Evolutionary conservation across 2,113 vertebrate genomes (phyloP).

Genomic region (Leptobrachium ailaonicum): DNA sequence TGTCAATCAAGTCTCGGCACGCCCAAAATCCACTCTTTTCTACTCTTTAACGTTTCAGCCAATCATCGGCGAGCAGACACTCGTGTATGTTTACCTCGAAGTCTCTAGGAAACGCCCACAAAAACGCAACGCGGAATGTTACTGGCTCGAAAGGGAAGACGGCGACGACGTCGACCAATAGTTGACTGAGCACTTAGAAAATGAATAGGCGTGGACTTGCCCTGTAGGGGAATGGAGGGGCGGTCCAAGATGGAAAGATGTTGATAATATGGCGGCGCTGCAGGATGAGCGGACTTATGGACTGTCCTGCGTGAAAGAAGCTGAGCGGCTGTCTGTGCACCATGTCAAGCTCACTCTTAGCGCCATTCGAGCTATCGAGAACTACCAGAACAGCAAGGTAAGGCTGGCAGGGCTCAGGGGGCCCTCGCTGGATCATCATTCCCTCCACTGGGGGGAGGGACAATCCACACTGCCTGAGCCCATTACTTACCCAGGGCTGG

Average conservation of each 20-base stretch:
- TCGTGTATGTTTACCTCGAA: background rate
- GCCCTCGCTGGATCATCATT: background rate
- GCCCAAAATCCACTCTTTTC: background rate
- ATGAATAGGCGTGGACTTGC: background rate
- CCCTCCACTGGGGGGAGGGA: no score
- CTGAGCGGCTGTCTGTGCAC: slow-evolving; percentile 86
- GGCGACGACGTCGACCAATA: background rate
- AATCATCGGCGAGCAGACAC: slow-evolving; percentile 7
- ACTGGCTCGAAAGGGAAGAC: background rate
- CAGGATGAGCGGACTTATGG: slow-evolving; percentile 93
- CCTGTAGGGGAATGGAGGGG: background rate
- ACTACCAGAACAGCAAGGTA: slow-evolving; percentile 86
- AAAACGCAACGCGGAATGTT: no score
- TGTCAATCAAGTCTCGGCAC: background rate
- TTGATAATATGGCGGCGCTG: slow-evolving; percentile 97
- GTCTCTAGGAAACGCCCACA: no score
- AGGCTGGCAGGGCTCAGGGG: background rate
- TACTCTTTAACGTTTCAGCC: slow-evolving; percentile 22
- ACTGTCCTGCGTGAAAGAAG: slow-evolving; percentile 93
- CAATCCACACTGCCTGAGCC: no score
- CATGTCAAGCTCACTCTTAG: slow-evolving; percentile 97
- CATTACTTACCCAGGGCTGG: background rate
- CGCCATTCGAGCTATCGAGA: slow-evolving; percentile 85
- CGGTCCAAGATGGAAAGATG: slow-evolving; percentile 73
- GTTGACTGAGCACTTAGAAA: background rate